phyloP scores from a whole-genome alignment of 2,888 invertebrate genomes.

The Epiblema foenella region DNA sequence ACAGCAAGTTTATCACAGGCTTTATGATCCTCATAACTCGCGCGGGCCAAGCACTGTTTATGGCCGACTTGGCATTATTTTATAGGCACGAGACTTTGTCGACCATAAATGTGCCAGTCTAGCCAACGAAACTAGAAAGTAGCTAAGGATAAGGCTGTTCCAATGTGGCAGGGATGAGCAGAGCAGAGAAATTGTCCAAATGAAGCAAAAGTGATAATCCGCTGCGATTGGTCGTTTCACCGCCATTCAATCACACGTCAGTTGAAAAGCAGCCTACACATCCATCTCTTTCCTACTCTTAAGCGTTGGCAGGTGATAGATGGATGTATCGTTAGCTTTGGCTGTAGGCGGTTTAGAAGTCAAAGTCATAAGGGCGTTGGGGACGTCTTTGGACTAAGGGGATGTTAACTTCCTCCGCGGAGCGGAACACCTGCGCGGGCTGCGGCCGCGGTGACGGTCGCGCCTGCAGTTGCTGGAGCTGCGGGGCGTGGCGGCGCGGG shows the following conservation, averaged over 20 bases:
- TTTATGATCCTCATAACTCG: neutral
- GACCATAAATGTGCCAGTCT: constrained; percentile 4
- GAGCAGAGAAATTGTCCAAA: neutral
- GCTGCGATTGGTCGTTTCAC: neutral
- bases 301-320: neutral
- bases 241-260: neutral
- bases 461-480: constrained; percentile 59
- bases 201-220: neutral
- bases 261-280: neutral
- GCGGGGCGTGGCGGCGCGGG: constrained; percentile 63
- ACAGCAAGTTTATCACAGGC: constrained; percentile 1
- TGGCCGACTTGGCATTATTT: neutral
- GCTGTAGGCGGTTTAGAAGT: constrained; percentile 58
- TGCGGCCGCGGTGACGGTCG: constrained; percentile 63
- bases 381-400: constrained; percentile 93
- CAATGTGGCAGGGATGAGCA: neutral
- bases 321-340: neutral
- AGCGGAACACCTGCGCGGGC: constrained; percentile 90
- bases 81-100: neutral
- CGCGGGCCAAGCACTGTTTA: neutral
- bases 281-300: neutral
- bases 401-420: constrained; percentile 94
- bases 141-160: constrained; percentile 2
- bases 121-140: constrained; percentile 3
- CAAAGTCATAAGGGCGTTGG: constrained; percentile 77